Conservation (phyloP, 2,888 invertebrate species). For the Stenoptilia bipunctidactyla region DNA sequence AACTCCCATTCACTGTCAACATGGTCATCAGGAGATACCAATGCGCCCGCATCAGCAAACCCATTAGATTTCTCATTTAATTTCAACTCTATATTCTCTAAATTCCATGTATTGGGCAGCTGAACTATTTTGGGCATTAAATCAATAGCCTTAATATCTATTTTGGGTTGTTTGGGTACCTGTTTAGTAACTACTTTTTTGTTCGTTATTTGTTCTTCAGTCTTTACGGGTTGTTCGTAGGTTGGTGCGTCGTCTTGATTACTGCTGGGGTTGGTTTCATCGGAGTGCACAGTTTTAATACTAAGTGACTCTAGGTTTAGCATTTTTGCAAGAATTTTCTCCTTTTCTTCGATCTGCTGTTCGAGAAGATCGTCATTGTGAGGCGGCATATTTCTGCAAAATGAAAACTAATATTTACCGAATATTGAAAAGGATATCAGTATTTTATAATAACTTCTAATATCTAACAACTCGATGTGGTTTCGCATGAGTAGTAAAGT, state of each 20-base stretch:
- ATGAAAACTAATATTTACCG: too few species aligned
- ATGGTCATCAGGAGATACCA: constrained; percentile 48
- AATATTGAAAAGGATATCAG: too few species aligned
- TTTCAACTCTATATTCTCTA: constrained; percentile 57
- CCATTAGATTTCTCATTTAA: constrained; percentile 39
- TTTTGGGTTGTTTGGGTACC: constrained; percentile 9
- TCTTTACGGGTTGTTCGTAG: constrained; percentile 9
- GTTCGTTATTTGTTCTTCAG: constrained; percentile 10
- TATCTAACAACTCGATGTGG: too few species aligned
- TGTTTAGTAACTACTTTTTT: constrained; percentile 7
- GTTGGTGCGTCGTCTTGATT: constrained; percentile 12
- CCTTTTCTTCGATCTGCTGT: constrained; percentile 80
- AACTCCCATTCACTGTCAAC: constrained; percentile 61
- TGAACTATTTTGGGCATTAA: constrained; percentile 60
- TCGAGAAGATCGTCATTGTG: constrained; percentile 75
- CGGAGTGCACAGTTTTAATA: constrained; percentile 23
- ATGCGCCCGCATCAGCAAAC: constrained; percentile 24
- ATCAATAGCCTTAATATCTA: constrained; percentile 25
- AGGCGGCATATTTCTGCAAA: constrained; percentile 61
- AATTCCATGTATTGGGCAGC: constrained; percentile 73
- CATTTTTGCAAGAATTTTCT: constrained; percentile 77
- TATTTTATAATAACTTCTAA: too few species aligned
- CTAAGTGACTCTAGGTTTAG: constrained; percentile 72
- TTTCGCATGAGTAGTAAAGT: too few species aligned
- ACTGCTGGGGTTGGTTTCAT: constrained; percentile 11